Conservation (phyloP, 2,797 vertebrate species). For the Enteromius radiatus region DNA sequence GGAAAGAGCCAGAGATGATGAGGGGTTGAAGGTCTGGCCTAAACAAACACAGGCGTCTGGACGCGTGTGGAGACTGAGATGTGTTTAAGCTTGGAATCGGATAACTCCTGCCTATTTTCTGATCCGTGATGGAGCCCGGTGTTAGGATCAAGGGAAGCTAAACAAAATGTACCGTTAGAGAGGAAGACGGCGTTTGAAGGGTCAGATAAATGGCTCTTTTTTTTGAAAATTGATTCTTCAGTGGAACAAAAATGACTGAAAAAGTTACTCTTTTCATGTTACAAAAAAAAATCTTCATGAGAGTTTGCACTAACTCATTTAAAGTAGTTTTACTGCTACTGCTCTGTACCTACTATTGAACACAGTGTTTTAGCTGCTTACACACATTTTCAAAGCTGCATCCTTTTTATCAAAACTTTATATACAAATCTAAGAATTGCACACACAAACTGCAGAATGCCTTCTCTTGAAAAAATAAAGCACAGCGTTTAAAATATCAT, state of each 20-base stretch:
- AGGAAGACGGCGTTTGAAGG: not conserved
- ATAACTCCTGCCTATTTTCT: not conserved
- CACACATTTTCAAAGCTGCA: no score
- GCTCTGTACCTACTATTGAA: no score
- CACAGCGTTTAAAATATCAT: no score
- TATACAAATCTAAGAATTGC: no score
- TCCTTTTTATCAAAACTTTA: no score
- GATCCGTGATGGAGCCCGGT: not conserved
- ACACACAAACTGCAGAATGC: no score
- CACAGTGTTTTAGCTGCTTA: no score
- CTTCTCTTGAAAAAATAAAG: no score
- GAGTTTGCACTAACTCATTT: not conserved
- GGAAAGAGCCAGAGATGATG: conserved; percentile 58
- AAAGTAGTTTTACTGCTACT: no score
- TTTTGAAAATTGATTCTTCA: conserved; percentile 4
- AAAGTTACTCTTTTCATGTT: not conserved
- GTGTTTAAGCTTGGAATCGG: conserved; percentile 26
- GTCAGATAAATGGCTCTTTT: not conserved
- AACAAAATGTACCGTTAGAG: conserved; percentile 7
- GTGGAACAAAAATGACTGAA: not conserved
- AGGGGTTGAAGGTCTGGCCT: conserved; percentile 66
- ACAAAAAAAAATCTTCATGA: not conserved
- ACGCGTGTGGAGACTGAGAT: conserved; percentile 56
- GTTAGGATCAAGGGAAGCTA: conserved; percentile 29
- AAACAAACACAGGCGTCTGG: conserved; percentile 73